These are phyloP conservation scores for Gallinago solitaria DNA, from an alignment of 2,797 vertebrate species.

Conservation along the genomic window DNA sequence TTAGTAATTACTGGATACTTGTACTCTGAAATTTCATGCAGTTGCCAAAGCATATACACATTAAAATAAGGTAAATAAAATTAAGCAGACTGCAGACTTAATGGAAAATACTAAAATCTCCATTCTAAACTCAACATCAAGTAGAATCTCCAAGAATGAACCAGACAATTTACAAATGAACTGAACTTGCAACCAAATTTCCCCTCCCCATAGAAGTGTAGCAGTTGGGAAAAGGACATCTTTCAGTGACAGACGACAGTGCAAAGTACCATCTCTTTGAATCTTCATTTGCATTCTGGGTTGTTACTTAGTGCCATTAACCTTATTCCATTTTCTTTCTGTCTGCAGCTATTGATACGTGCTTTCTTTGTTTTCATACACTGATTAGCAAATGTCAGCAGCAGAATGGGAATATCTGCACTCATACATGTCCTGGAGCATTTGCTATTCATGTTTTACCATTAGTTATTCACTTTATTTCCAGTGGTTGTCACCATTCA, in stretches of 20 bases:
- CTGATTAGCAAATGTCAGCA: neutral
- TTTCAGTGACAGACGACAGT: neutral
- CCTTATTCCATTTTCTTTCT: neutral
- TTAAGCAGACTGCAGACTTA: neutral
- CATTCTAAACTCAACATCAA: neutral
- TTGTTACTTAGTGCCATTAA: neutral
- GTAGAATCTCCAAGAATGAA: neutral
- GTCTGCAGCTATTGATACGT: neutral
- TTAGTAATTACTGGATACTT: neutral
- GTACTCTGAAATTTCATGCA: neutral
- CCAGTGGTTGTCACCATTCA: neutral
- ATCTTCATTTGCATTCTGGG: neutral
- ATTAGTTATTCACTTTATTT: neutral
- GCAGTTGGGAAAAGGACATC: neutral
- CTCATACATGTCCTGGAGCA: neutral
- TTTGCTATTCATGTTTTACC: neutral
- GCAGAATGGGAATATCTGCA: neutral
- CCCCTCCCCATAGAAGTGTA: neutral
- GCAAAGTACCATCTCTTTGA: neutral
- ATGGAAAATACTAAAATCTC: neutral
- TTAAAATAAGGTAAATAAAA: neutral
- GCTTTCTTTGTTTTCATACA: neutral
- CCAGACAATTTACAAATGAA: neutral
- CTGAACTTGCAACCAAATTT: neutral
- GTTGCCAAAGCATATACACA: neutral